Evolutionary conservation across 1,140 invertebrate genomes (phyloP), one percentile per base, ranked within the genome.

Genomic region (Eufriesea mexicana): DNA sequence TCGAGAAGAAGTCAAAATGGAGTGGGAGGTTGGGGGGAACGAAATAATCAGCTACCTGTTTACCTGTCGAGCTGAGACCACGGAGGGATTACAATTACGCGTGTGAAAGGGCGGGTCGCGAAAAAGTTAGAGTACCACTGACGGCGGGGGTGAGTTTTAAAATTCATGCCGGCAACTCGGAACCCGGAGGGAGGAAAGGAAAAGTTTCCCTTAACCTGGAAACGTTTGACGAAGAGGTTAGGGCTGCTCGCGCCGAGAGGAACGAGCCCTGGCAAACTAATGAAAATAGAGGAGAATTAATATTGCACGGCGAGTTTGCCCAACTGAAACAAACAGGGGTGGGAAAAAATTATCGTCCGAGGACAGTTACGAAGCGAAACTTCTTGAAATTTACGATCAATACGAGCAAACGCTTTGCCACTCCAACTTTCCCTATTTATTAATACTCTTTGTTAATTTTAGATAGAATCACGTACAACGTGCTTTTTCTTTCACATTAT

Each of bases 201-300:
- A 51, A 64, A 76, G 59, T 76, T 76, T 64, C 51, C 42, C 74
- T 62, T 76, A 76, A 75, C 73, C 59, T 62, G 42, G 59, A 62
- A 62, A 64, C 59, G 45, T 64, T 76, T 64, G 59, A 76, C 59
- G 47, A 76, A 76, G 59, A 76, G 45, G 47, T n/a, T 25, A 18
- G 2, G 14, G 20, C 59, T 8, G 14, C 51, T 23, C 59, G 35
- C 59, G 20, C 5, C 20, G 51, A 51, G 45, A 49, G 14, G 25
- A 62, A 28, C 25, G 10, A n/a, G 45, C 45, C 12, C 18, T 25
- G 35, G 4, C 14, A 20, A 73, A 73, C 35, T 59, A 73, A 73
- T 73, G 54, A 73, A 73, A 73, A 45, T 73, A 73, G 23, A 57
- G 35, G 71, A 73, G 23, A 57, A 73, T 73, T 73, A 73, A 73